Evolutionary conservation across 1,140 invertebrate species (phyloP), one percentile per base, ranked within the genome.

Genomic region (Portunus trituberculatus): DNA sequence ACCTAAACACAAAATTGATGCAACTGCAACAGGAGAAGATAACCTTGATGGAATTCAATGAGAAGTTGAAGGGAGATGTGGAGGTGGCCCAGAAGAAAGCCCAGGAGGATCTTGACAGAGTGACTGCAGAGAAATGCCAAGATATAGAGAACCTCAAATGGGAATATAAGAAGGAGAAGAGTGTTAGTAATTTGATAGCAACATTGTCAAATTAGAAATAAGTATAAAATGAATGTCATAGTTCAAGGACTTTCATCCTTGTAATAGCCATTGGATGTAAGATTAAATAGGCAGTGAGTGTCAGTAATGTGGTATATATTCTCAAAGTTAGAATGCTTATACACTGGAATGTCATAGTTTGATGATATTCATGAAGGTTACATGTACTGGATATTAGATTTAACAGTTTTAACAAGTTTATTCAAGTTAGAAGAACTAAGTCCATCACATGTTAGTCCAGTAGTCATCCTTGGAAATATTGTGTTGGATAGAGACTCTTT

Each of bases 121-220:
- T 94, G 16, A 91, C 93, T n/a, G 93, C 89, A 84, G 88, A 91
- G n/a, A 94, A 91, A 46, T 25, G 90, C 14, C 93, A 94, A 67
- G 93, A 94, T 86, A 94, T 94, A 83, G 88, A 94, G 31, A 94
- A 84, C 12, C 16, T 84, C 7, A 94, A 84, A 48, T 94, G 88
- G 88, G 89, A 94, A n/a, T 76, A n/a, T 25, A 25, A 76, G n/a
- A 90, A 94, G 45, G 93, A 94, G 29, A 83, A 59, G 31, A 94
- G 52, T 86, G 93, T 94, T n/a, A 94, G 93, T 46, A 83, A 14
- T 59, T 12, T 59, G 52, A 59, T 39, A 39, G 1, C 39, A 39
- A 39, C 39, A 39, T 39, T 39, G 39, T 39, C 39, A 39, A 39
- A 39, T 1, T 39, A 2, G n/a, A 39, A 39, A 39, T 39, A 2